Evolutionary conservation across 1,140 invertebrate genomes (phyloP).

Genomic region (Cydia amplana): DNA sequence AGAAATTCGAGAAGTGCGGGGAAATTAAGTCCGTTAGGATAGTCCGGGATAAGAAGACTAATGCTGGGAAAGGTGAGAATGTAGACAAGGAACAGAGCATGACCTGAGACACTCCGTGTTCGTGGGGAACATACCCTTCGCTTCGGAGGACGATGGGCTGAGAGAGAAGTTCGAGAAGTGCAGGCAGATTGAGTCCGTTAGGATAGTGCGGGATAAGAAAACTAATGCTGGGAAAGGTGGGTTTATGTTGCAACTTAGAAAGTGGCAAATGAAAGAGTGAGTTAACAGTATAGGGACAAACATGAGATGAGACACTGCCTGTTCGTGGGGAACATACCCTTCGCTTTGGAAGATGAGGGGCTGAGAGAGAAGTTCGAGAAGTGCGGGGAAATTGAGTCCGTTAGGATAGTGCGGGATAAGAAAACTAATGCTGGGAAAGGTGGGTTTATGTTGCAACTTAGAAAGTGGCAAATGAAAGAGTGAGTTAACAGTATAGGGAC

Average conservation of each 20-base stretch:
- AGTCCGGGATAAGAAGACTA: constrained; percentile 84
- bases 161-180: constrained; percentile 85
- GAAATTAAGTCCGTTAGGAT: constrained; percentile 85
- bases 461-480: too few relatives aligned
- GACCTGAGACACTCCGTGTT: constrained; percentile 82
- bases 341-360: constrained; percentile 84
- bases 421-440: constrained; percentile 86
- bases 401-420: constrained; percentile 86
- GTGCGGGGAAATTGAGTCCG: constrained; percentile 86
- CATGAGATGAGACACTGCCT: constrained; percentile 83
- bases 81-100: too few relatives aligned
- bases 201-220: constrained; percentile 84
- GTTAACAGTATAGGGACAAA: constrained; percentile 41
- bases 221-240: constrained; percentile 85
- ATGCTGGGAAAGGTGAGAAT: constrained; percentile 85
- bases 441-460: constrained; percentile 38
- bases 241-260: too few relatives aligned
- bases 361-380: constrained; percentile 84
- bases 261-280: too few relatives aligned
- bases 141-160: constrained; percentile 84
- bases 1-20: constrained; percentile 87
- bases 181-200: constrained; percentile 85
- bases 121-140: constrained; percentile 87
- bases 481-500: constrained; percentile 58
- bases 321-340: constrained; percentile 88